Conservation (phyloP, 30 jellyfish, hydroid and myxozoan species). For the Hydra vulgaris region DNA sequence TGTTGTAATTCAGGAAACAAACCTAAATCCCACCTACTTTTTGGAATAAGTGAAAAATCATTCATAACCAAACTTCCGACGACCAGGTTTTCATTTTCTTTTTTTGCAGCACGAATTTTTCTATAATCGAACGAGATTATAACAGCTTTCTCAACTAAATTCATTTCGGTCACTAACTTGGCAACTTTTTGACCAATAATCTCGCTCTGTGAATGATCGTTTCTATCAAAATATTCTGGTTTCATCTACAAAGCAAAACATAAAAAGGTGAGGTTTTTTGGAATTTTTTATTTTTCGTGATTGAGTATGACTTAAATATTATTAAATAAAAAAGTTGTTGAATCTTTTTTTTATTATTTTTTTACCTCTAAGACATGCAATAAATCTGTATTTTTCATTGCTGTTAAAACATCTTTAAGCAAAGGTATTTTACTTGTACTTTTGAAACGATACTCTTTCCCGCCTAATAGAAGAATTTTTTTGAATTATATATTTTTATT, state of each 20-base stretch:
- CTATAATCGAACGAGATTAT: slow-evolving; percentile 62
- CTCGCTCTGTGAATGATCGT: slow-evolving; percentile 14
- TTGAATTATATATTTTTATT: neutral
- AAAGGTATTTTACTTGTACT: slow-evolving; percentile 39
- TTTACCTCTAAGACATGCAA: slow-evolving; percentile 64
- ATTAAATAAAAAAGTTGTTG: too few species aligned
- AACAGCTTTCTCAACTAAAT: slow-evolving; percentile 40
- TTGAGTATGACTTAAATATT: too few species aligned
- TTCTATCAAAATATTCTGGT: slow-evolving; percentile 30
- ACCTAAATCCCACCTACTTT: slow-evolving; percentile 1
- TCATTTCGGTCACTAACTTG: slow-evolving; percentile 36
- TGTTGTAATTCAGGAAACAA: slow-evolving; percentile 37
- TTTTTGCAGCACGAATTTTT: slow-evolving; percentile 46
- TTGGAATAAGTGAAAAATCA: slow-evolving; percentile 2
- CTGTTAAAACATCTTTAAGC: slow-evolving; percentile 56
- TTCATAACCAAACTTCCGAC: slow-evolving; percentile 48
- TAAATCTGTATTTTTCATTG: slow-evolving; percentile 32
- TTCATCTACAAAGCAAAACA: slow-evolving; percentile 51
- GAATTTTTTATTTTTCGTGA: neutral
- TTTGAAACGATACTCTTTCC: slow-evolving; percentile 29
- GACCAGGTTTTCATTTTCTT: slow-evolving; percentile 51
- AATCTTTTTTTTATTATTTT: too few species aligned
- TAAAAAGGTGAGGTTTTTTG: neutral
- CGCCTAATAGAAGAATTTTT: slow-evolving; percentile 22
- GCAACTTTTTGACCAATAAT: slow-evolving; percentile 69